Percentiles rank a stretch among this genome's conserved stretches.
Evolutionary conservation across 2,113 vertebrate species (phyloP).

Genomic region (Gadus macrocephalus): DNA sequence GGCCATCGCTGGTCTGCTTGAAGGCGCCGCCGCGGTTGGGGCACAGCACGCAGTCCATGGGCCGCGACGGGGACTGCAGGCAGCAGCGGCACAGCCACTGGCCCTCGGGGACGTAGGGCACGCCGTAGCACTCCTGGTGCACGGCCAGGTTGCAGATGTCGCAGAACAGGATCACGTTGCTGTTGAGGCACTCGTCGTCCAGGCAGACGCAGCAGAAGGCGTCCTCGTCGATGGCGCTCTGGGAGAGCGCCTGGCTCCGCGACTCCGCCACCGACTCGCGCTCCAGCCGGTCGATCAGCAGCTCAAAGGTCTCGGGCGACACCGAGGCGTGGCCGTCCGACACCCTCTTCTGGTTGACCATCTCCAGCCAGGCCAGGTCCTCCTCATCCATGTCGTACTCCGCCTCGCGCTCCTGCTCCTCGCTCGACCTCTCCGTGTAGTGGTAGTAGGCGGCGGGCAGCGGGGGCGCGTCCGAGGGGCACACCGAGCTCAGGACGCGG

Average conservation of each 20-base stretch:
- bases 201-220: constrained; percentile 97
- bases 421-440: constrained; percentile 83
- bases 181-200: constrained; percentile 97
- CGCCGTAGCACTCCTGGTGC: constrained; percentile 96
- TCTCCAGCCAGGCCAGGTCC: constrained; percentile 94
- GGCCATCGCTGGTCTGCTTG: constrained; percentile 95
- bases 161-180: constrained; percentile 97
- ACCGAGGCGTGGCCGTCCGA: constrained; percentile 83
- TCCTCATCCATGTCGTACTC: constrained; percentile 99
- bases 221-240: constrained; percentile 88
- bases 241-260: constrained; percentile 82
- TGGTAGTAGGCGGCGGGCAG: constrained; percentile 86
- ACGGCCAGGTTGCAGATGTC: constrained; percentile 98
- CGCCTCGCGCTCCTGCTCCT: constrained; percentile 86
- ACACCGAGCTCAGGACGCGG: constrained; percentile 75
- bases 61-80: constrained; percentile 89
- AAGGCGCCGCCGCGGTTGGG: constrained; percentile 96
- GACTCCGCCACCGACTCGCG: constrained; percentile 93
- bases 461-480: constrained; percentile 73
- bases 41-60: constrained; percentile 94
- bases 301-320: constrained; percentile 87
- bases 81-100: constrained; percentile 98
- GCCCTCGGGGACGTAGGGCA: constrained; percentile 95
- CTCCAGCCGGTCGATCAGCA: constrained; percentile 90
- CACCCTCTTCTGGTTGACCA: constrained; percentile 91